phyloP scores from a whole-genome alignment of 2,797 vertebrate genomes.

The Enteromius mattozi region DNA sequence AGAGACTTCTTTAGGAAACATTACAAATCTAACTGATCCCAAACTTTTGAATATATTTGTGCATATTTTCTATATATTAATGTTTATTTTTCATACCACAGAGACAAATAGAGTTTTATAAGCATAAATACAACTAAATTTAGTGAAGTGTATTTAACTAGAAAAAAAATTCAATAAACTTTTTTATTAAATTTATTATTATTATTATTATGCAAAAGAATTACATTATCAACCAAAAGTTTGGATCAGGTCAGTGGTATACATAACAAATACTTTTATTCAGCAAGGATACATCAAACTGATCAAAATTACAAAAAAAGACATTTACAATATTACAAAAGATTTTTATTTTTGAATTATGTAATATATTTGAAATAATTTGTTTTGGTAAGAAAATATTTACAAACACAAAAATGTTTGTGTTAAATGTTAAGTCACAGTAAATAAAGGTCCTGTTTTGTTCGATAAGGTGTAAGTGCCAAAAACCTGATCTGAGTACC shows the following conservation, averaged over 20 bases:
- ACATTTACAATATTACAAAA: not conserved
- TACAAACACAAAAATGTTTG: not conserved
- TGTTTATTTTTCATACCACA: not conserved
- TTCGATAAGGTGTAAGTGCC: conserved; percentile 40
- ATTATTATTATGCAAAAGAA: not conserved
- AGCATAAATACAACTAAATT: not conserved
- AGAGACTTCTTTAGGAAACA: too few species aligned
- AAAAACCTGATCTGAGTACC: conserved; percentile 71
- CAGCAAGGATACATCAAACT: not conserved
- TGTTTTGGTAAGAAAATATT: not conserved
- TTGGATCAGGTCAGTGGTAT: not conserved
- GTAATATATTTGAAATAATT: not conserved
- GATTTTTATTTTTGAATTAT: not conserved
- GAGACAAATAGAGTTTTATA: not conserved
- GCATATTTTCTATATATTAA: not conserved
- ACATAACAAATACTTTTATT: not conserved
- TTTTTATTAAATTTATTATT: not conserved
- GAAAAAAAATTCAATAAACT: not conserved
- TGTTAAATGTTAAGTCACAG: not conserved
- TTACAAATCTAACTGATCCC: too few species aligned
- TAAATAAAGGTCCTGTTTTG: not conserved
- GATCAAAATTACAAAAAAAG: not conserved
- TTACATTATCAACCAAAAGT: not conserved
- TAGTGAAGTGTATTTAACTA: not conserved
- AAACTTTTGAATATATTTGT: too few species aligned